Evolutionary conservation across 2,797 vertebrate species (phyloP).

Genomic region (Heterohyrax brucei): DNA sequence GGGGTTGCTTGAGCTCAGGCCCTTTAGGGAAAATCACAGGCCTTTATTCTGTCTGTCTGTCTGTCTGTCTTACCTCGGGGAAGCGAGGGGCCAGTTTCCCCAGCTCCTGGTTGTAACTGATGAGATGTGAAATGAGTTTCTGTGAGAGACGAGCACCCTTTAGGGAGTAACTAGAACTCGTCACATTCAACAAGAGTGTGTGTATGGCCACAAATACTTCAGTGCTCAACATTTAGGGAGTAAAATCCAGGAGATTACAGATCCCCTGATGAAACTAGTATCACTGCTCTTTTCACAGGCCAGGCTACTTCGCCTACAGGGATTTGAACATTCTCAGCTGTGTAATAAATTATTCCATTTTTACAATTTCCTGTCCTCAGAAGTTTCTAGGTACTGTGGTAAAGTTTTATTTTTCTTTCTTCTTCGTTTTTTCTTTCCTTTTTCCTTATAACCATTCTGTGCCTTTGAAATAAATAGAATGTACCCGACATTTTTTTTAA

Average conservation of each 20-base stretch:
- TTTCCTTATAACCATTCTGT: neutral
- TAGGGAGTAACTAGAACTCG: conserved; percentile 81
- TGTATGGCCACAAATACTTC: conserved; percentile 55
- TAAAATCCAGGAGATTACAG: conserved; percentile 3
- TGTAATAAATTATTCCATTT: neutral
- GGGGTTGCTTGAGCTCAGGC: neutral
- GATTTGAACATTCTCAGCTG: neutral
- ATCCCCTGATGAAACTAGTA: neutral
- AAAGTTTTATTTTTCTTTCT: neutral
- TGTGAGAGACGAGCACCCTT: conserved; percentile 72
- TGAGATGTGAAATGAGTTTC: conserved; percentile 89
- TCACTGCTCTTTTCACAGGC: neutral
- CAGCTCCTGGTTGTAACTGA: conserved; percentile 80
- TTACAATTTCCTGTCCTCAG: neutral
- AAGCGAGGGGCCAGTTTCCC: conserved; percentile 77
- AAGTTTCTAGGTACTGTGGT: neutral
- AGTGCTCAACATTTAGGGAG: conserved; percentile 27
- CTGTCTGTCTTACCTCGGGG: conserved; percentile 66
- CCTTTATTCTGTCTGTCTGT: conserved; percentile 60
- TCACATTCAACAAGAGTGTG: conserved; percentile 67
- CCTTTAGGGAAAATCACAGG: neutral
- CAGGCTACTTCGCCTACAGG: neutral
- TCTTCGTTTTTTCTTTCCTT: neutral
- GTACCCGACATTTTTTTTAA: neutral
- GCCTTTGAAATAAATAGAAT: neutral